Evolutionary conservation across 1,140 invertebrate genomes (phyloP).

Genomic region (Augochlora pura): DNA sequence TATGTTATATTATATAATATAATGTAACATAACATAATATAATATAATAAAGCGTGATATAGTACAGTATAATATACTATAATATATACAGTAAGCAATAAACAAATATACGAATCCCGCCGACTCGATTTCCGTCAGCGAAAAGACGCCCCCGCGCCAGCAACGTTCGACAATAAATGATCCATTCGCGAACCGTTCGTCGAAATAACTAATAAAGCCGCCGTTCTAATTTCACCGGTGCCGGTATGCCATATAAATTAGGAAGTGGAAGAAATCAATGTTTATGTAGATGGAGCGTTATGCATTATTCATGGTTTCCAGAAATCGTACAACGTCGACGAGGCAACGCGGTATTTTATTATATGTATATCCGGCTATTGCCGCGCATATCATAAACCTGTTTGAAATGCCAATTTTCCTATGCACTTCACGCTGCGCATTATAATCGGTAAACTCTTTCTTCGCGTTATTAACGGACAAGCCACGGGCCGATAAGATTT

Average conservation of each 20-base stretch:
- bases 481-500: slow-evolving; percentile 18
- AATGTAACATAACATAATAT: no score
- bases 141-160: no score
- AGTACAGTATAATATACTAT: no score
- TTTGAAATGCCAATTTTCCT: slow-evolving; percentile 4
- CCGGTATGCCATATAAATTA: background rate
- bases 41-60: no score
- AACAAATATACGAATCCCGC: no score
- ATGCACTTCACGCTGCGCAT: background rate
- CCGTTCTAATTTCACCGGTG: background rate
- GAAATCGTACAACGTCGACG: background rate
- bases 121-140: no score
- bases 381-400: slow-evolving; percentile 13
- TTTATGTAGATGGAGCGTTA: background rate
- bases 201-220: background rate
- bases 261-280: background rate
- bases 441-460: slow-evolving; percentile 18
- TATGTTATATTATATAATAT: no score
- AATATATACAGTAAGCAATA: no score
- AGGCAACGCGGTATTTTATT: background rate
- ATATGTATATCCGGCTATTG: background rate
- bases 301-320: slow-evolving; percentile 28
- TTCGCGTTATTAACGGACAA: slow-evolving; percentile 31
- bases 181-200: no score
- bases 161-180: no score